A percentile compares a stretch with the other conserved stretches of the same genome.
Evolutionary conservation across 2,888 invertebrate genomes (phyloP).

Genomic region (Limenitis camilla): DNA sequence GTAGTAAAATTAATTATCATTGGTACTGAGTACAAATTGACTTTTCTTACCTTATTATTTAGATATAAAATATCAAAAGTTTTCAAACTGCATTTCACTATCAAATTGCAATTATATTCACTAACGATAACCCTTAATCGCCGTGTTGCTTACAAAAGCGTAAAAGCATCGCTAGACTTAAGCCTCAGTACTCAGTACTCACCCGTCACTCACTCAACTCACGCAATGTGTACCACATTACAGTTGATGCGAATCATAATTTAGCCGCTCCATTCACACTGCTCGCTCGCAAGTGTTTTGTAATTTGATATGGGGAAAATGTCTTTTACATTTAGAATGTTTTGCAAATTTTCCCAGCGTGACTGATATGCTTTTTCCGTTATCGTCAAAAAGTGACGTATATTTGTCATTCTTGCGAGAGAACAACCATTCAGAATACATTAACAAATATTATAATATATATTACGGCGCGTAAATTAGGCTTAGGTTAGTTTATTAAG

Average conservation of each 20-base stretch:
- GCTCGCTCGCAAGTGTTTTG: slow-evolving; percentile 19
- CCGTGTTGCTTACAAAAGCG: slow-evolving; percentile 1
- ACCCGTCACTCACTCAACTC: slow-evolving; percentile 18
- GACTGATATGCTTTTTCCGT: not conserved
- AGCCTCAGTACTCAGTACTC: slow-evolving; percentile 9
- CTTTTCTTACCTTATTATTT: too few relatives aligned
- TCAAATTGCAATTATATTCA: slow-evolving; percentile 25
- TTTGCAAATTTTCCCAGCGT: slow-evolving; percentile 9
- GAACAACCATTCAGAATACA: too few relatives aligned
- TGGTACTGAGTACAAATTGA: too few relatives aligned
- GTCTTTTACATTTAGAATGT: slow-evolving; percentile 13
- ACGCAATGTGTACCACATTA: slow-evolving; percentile 19
- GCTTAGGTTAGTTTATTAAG: too few relatives aligned
- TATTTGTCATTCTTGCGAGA: not conserved
- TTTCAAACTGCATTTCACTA: too few relatives aligned
- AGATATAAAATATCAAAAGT: too few relatives aligned
- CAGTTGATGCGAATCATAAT: slow-evolving; percentile 20
- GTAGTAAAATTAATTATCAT: too few relatives aligned
- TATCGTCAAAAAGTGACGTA: not conserved
- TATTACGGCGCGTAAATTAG: too few relatives aligned
- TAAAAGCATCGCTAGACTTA: slow-evolving; percentile 15
- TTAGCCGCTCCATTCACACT: slow-evolving; percentile 17
- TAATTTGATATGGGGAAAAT: slow-evolving; percentile 20
- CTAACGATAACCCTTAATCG: slow-evolving; percentile 1
- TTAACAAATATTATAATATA: too few relatives aligned